A percentile compares a stretch with the other conserved stretches of the same genome.
Evolutionary conservation across 2,797 vertebrate species (phyloP).

Genomic region (Sebastes steindachneri): DNA sequence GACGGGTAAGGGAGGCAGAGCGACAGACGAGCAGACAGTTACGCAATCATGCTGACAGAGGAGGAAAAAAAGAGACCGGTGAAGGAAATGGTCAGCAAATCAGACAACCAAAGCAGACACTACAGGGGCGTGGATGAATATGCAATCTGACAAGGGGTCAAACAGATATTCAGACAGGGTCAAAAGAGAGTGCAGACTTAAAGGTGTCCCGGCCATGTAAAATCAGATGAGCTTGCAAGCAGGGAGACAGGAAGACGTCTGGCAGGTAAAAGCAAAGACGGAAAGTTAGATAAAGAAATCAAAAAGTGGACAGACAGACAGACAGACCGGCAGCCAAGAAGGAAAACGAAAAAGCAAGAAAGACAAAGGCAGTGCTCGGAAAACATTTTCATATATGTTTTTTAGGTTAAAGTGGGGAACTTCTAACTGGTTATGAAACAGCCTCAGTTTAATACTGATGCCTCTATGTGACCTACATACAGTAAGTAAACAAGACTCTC

Average conservation of each 20-base stretch:
- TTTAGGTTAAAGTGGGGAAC: neutral
- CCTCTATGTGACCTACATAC: neutral
- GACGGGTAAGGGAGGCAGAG: neutral
- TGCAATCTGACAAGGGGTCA: slow-evolving; percentile 43
- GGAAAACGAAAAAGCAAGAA: neutral
- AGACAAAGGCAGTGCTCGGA: neutral
- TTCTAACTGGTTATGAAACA: neutral
- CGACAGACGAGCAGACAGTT: slow-evolving; percentile 25
- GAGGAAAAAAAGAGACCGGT: slow-evolving; percentile 36
- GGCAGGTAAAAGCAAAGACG: neutral
- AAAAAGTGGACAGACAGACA: neutral
- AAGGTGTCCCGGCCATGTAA: slow-evolving; percentile 2
- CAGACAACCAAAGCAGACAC: slow-evolving; percentile 41
- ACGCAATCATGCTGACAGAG: slow-evolving; percentile 24
- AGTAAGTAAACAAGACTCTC: neutral
- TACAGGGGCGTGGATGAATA: slow-evolving; percentile 31
- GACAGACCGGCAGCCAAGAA: neutral
- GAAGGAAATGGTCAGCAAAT: slow-evolving; percentile 35
- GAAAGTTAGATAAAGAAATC: neutral
- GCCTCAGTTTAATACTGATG: neutral
- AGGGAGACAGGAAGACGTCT: neutral
- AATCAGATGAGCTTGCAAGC: slow-evolving; percentile 24
- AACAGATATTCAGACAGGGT: slow-evolving; percentile 36
- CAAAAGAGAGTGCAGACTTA: slow-evolving; percentile 22
- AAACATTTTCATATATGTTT: neutral